These are phyloP conservation scores for Nomada flava DNA, from an alignment of 2,888 invertebrate species.

Conservation along the genomic window DNA sequence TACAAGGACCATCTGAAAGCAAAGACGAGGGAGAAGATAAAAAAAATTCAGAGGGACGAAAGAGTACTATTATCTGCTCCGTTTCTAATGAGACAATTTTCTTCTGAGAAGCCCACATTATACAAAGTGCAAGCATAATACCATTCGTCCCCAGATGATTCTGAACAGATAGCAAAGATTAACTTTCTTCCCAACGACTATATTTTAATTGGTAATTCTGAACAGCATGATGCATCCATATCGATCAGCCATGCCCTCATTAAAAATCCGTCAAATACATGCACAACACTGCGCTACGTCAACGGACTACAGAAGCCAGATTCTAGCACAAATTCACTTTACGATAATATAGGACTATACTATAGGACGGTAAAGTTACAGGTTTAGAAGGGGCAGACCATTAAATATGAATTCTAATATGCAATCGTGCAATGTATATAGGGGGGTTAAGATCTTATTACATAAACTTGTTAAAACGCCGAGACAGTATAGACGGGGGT, in stretches of 20 bases:
- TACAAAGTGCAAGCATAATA: slow-evolving; percentile 33
- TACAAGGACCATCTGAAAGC: neutral
- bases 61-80: slow-evolving; percentile 42
- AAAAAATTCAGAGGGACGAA: neutral
- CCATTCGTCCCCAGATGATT: slow-evolving; percentile 47
- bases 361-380: too few relatives aligned
- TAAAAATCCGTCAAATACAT: slow-evolving; percentile 34
- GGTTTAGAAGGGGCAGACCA: too few relatives aligned
- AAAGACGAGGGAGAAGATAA: slow-evolving; percentile 10
- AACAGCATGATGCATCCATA: neutral
- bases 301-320: slow-evolving; percentile 2
- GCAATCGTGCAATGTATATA: slow-evolving; percentile 22
- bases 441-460: slow-evolving; percentile 7
- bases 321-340: slow-evolving; percentile 4
- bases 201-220: slow-evolving; percentile 32
- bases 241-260: slow-evolving; percentile 29
- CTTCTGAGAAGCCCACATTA: slow-evolving; percentile 26
- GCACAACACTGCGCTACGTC: neutral
- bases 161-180: neutral
- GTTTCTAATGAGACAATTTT: slow-evolving; percentile 65
- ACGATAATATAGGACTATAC: neutral
- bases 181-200: slow-evolving; percentile 15
- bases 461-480: slow-evolving; percentile 13
- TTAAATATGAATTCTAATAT: slow-evolving; percentile 2
- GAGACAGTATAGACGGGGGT: slow-evolving; percentile 37